Evolutionary conservation across 1,140 invertebrate species (phyloP).

Genomic region (Euura saliciscinereae): DNA sequence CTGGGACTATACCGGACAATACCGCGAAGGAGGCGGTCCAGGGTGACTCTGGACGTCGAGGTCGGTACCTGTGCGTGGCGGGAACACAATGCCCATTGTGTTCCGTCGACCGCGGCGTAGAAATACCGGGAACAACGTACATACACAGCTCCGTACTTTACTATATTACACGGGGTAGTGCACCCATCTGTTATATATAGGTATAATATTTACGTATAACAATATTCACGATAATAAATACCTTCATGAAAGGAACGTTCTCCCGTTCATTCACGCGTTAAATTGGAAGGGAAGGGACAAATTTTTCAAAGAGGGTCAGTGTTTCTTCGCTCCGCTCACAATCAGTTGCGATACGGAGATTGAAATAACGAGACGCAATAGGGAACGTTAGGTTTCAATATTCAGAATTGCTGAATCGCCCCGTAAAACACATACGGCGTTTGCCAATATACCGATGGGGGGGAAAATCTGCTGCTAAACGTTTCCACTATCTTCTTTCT

Average conservation of each 20-base stretch:
- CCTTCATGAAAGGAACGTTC: too few species aligned
- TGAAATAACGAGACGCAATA: background rate
- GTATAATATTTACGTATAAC: too few species aligned
- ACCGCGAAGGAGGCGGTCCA: constrained; percentile 15
- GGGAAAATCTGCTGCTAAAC: constrained; percentile 28
- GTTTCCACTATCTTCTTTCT: constrained; percentile 20
- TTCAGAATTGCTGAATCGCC: constrained; percentile 58
- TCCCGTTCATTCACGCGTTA: too few species aligned
- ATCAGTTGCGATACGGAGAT: too few species aligned
- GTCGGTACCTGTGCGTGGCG: constrained; percentile 51
- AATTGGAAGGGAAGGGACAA: too few species aligned
- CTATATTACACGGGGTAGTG: too few species aligned
- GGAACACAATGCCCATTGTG: constrained; percentile 59
- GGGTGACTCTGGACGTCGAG: background rate
- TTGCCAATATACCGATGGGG: constrained; percentile 48
- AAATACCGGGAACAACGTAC: background rate
- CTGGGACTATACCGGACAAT: constrained; percentile 10
- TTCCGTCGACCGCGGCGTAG: background rate
- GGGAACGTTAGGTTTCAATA: constrained; percentile 33
- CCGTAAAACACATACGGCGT: constrained; percentile 57
- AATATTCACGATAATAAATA: too few species aligned
- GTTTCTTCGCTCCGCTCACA: too few species aligned
- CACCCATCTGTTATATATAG: too few species aligned
- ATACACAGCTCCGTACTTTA: background rate
- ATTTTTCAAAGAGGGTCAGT: too few species aligned